These are phyloP conservation scores for Mormyrus lacerda DNA, from an alignment of 2,113 vertebrate species.

Conservation along the genomic window DNA sequence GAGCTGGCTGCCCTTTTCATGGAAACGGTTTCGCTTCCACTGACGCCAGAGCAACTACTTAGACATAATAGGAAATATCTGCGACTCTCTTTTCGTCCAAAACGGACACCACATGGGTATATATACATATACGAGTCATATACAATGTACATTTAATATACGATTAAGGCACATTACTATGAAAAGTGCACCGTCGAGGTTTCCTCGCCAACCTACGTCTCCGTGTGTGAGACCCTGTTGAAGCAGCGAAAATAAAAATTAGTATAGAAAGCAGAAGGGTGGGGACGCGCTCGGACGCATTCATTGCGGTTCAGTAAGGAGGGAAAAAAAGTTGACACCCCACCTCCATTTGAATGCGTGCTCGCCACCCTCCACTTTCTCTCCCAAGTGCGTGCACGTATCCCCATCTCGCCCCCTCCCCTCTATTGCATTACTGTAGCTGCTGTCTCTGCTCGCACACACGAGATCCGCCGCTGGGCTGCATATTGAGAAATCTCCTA, in stretches of 20 bases:
- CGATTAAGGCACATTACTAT: not conserved
- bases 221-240: not conserved
- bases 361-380: constrained; percentile 37
- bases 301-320: constrained; percentile 31
- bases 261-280: not conserved
- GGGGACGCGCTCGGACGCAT: constrained; percentile 21
- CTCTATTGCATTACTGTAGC: constrained; percentile 16
- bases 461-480: constrained; percentile 23
- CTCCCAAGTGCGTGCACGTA: constrained; percentile 38
- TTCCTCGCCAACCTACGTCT: not conserved
- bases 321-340: constrained; percentile 11
- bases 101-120: not conserved
- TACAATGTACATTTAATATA: not conserved
- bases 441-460: not conserved
- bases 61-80: not conserved
- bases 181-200: not conserved
- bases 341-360: constrained; percentile 34
- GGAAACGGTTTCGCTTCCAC: not conserved
- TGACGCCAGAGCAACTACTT: not conserved
- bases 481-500: constrained; percentile 25
- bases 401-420: constrained; percentile 21
- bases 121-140: not conserved
- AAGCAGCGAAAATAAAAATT: not conserved
- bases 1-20: not conserved
- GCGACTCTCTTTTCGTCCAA: not conserved